phyloP scores from a whole-genome alignment of 2,888 invertebrate genomes.

The Tenthredo distinguenda region DNA sequence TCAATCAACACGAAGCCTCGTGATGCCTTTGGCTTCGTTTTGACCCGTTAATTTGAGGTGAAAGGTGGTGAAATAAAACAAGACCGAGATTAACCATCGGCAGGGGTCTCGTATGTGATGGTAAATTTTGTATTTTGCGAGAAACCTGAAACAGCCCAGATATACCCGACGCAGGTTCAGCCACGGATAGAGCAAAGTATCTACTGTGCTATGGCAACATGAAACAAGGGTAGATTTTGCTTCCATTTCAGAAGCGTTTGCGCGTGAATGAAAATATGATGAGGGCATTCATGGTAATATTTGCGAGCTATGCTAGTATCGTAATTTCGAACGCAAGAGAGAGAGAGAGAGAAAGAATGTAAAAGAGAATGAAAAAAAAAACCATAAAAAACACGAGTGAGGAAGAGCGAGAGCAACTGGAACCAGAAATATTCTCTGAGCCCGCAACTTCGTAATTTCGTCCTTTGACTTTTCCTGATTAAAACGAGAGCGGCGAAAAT shows the following conservation, averaged over 20 bases:
- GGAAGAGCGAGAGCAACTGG: background rate
- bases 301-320: background rate
- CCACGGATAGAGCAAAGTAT: background rate
- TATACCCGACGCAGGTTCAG: background rate
- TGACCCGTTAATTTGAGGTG: background rate
- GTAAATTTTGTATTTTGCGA: background rate
- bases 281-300: constrained; percentile 42
- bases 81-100: background rate
- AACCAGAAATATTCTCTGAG: constrained; percentile 31
- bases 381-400: background rate
- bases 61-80: background rate
- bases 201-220: background rate
- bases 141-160: background rate
- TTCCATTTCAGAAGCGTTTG: constrained; percentile 24
- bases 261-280: constrained; percentile 44
- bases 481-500: constrained; percentile 17
- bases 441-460: constrained; percentile 25
- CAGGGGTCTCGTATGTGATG: background rate
- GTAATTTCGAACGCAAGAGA: constrained; percentile 2
- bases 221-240: constrained; percentile 4
- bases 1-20: background rate
- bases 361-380: background rate
- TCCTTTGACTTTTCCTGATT: constrained; percentile 41
- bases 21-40: background rate
- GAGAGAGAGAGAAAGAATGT: background rate